Evolutionary conservation across 2,797 vertebrate genomes (phyloP), one percentile per base, ranked within the genome.

Genomic region (Spea hammondii): DNA sequence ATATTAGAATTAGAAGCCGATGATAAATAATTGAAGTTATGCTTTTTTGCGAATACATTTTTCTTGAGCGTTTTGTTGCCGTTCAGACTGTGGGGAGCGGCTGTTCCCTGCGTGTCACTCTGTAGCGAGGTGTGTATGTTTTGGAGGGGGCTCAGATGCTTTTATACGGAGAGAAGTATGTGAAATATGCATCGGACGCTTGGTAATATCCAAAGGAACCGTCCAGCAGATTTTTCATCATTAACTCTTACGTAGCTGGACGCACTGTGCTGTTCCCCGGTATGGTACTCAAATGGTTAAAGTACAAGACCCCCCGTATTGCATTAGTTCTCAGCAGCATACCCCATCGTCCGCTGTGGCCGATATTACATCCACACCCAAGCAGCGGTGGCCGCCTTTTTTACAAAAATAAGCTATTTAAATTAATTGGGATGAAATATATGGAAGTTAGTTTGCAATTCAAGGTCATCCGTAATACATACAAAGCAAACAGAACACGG

Each of bases 51-150:
- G 17, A 68, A 62, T 76, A 76, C 79, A 76, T 76, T 81, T 70
- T 70, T 81, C 65, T 68, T 49, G 59, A 76, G 79, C n/a, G n/a
- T 80, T 80, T 71, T 80, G 79, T 75, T 80, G 78, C 72, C 70
- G 59, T 46, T 68, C 64, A 74, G 70, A 60, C 73, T 62, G 46
- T 44, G 76, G 79, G 79, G 79, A 76, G 79, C 74, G 79, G 79
- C 79, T 46, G 46, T 7, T n/a, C 74, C 71, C 62, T 66, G 71
- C 71, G 11, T 81, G 79, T 67, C 73, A 48, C 72, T 74, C 66
- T 59, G 62, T 72, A 66, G 74, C 32, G 79, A 80, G 79, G 79
- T 76, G 79, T 80, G 79, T 80, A 75, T 76, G 59, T 76, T 65
- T 71, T 76, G 74, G 74, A 76, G 79, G 79, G 79, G 79, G 69